Base-by-base conservation (phyloP, 1,140 invertebrate species). In the Bombus haemorrhoidalis region DNA sequence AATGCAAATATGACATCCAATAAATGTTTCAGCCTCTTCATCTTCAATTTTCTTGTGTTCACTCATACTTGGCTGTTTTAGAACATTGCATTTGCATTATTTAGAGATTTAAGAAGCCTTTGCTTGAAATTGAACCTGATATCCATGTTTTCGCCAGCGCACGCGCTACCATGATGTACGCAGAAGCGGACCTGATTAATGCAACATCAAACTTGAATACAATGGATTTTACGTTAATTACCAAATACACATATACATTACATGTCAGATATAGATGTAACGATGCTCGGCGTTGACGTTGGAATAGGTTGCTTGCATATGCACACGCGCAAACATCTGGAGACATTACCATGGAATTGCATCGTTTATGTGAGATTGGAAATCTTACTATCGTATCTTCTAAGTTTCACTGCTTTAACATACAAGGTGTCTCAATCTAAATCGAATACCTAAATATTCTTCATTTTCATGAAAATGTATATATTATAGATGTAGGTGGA, bases 191-290 rank as follows among this genome's bases (percentile, higher is more conserved):
- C 62, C 79, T 76, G 62, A 82, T 86, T 82, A 82, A 82, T 75
- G 79, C 43, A 68, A 68, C 78, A 69, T 75, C 72, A 82, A 82
- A 75, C 62, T 76, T 37, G 43, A 22, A 59, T 73, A 86, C 79
- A 86, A 86, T 74, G 72, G 79, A 57, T 59, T 74, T 57, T 28
- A 37, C 43, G 79, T 47, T 86, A 68, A 82, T 81, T 82, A 76
- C 71, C 43, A 28, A 53, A 39, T 32, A n/a, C 37, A 59, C 37
- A 8, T 43, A 72, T 39, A 73, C 28, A 64, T 64, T 53, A 59
- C 43, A 47, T 9, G 39, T 18, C 32, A 79, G 69, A 57, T 81
- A 81, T 73, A 57, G 74, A 62, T 69, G 74, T 78, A 72, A 79
- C 83, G 74, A 34, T 32, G 66, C 74, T 9, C 1, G 8, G 25